Evolutionary conservation across 2,797 vertebrate species (phyloP).

Genomic region (Scyliorhinus canicula): DNA sequence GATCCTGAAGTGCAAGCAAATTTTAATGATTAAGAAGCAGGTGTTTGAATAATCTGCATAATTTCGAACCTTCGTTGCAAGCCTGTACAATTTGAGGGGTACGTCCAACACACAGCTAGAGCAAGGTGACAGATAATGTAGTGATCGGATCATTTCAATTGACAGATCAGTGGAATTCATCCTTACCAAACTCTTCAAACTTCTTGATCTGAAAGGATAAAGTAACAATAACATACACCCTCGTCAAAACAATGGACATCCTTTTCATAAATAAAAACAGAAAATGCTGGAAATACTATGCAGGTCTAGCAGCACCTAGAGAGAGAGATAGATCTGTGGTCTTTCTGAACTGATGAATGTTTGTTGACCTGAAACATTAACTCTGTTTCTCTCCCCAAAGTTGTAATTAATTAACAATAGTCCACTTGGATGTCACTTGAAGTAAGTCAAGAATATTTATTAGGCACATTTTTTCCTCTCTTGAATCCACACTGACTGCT

Average conservation of each 20-base stretch:
- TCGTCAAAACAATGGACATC: not conserved
- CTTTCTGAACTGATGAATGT: not conserved
- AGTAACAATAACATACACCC: not conserved
- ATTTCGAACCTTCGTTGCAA: not conserved
- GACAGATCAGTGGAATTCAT: not conserved
- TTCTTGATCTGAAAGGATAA: not conserved
- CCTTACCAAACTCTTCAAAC: not conserved
- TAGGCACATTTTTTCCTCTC: too few relatives aligned
- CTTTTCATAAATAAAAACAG: not conserved
- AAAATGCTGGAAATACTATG: not conserved
- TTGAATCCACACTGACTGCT: too few relatives aligned
- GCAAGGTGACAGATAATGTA: not conserved
- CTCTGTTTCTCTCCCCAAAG: too few relatives aligned
- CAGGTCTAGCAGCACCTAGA: not conserved
- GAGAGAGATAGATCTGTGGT: not conserved
- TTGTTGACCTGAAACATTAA: not conserved
- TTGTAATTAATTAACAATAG: too few relatives aligned
- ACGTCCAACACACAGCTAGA: not conserved
- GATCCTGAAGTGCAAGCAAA: not conserved
- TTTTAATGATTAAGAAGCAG: not conserved
- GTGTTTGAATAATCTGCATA: not conserved
- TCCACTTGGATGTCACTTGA: too few relatives aligned
- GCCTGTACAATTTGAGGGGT: not conserved
- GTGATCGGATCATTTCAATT: not conserved
- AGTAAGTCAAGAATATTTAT: too few relatives aligned